These are phyloP conservation scores for Probaryconus sp. DNA, from an alignment of 1,140 invertebrate species.

Conservation along the genomic window DNA sequence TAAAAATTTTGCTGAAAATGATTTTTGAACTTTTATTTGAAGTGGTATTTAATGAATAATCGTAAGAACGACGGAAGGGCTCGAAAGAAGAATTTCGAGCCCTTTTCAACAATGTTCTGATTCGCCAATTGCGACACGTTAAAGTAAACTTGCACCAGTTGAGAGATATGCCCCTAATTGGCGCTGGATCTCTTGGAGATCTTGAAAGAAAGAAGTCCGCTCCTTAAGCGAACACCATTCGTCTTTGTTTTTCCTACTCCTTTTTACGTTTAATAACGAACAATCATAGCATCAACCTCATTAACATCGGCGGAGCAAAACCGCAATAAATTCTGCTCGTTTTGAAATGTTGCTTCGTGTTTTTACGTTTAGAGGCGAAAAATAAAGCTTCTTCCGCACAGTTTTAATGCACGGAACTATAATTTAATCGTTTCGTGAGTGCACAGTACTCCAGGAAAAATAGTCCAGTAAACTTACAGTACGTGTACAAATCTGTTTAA, in stretches of 20 bases:
- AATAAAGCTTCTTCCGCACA: no score
- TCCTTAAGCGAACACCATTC: neutral
- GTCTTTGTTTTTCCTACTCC: neutral
- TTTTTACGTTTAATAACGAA: neutral
- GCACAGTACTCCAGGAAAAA: no score
- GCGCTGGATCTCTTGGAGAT: slow-evolving; percentile 15
- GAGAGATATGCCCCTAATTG: slow-evolving; percentile 46
- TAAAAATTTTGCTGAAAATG: slow-evolving; percentile 18
- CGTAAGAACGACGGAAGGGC: neutral
- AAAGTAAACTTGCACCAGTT: slow-evolving; percentile 23
- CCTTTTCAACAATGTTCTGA: no score
- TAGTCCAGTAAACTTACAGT: no score
- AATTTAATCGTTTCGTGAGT: no score
- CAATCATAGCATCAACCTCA: slow-evolving; percentile 2
- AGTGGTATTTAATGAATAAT: no score
- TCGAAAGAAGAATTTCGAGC: no score
- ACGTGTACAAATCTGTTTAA: no score
- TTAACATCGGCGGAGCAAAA: neutral
- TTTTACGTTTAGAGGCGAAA: no score
- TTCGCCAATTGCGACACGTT: slow-evolving; percentile 28
- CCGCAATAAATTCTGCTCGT: neutral
- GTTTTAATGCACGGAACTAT: no score
- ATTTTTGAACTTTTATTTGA: no score
- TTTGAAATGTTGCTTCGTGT: no score
- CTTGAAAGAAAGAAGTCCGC: slow-evolving; percentile 1